phyloP scores from a whole-genome alignment of 2,888 invertebrate genomes.

The Carterocephalus palaemon region DNA sequence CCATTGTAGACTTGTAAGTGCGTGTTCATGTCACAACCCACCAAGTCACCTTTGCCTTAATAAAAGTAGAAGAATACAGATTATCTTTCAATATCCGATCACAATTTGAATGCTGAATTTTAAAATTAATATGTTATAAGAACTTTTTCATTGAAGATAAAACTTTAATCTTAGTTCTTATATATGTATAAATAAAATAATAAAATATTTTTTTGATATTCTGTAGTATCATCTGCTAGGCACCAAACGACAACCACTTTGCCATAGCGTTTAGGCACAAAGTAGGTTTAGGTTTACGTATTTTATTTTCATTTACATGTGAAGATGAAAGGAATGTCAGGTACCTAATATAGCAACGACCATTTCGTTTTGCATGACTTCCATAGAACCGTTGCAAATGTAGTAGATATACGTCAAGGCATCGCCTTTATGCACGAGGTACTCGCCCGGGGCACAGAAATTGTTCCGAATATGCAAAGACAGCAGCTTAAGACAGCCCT shows the following conservation, averaged over 20 bases:
- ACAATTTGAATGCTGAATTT: too few species aligned
- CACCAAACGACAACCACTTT: too few species aligned
- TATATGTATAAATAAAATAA: too few species aligned
- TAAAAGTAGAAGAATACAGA: conserved; percentile 31
- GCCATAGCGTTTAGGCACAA: too few species aligned
- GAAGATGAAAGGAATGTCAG: conserved; percentile 38
- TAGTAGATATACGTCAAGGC: conserved; percentile 96
- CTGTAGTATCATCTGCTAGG: too few species aligned
- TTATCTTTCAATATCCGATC: too few species aligned
- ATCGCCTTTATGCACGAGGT: conserved; percentile 95
- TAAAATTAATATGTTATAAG: too few species aligned
- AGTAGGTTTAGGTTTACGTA: too few species aligned
- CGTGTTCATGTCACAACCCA: conserved; percentile 93
- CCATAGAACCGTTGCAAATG: conserved; percentile 98
- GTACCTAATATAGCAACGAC: conserved; percentile 97
- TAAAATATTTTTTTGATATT: neutral
- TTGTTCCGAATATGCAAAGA: conserved; percentile 95
- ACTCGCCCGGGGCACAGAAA: conserved; percentile 98
- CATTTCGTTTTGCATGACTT: conserved; percentile 97
- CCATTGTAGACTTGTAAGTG: conserved; percentile 85
- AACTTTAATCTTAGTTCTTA: too few species aligned
- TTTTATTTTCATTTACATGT: neutral
- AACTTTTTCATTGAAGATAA: too few species aligned
- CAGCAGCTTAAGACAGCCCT: conserved; percentile 94
- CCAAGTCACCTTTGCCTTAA: conserved; percentile 95